Evolutionary conservation across 2,797 vertebrate genomes (phyloP).

Genomic region (Sus cebifrons): DNA sequence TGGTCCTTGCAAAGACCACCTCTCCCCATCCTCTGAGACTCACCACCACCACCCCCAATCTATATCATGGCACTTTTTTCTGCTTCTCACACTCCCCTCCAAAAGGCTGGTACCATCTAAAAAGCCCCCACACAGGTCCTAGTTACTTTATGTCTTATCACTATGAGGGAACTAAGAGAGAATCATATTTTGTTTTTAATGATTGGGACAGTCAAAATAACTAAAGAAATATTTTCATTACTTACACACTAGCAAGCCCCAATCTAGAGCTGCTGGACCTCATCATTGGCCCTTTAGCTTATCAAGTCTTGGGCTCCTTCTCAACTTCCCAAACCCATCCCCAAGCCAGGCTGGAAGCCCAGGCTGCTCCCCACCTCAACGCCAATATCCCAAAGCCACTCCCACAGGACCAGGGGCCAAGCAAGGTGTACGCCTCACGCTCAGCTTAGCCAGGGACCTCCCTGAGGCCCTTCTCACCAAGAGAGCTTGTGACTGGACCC

Average conservation of each 20-base stretch:
- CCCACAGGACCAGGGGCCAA: not conserved
- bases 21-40: not conserved
- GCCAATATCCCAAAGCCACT: accelerated
- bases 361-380: not conserved
- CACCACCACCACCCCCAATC: not conserved
- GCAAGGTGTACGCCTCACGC: accelerated
- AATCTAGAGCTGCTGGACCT: not conserved
- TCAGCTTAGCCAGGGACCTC: not conserved
- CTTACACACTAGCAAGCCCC: not conserved
- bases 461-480: not conserved
- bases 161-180: not conserved
- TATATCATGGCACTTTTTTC: not conserved
- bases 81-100: not conserved
- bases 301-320: not conserved
- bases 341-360: not conserved
- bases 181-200: not conserved
- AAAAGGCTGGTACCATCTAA: not conserved
- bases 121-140: not conserved
- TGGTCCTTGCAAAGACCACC: not conserved
- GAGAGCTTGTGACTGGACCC: not conserved
- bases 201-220: not conserved
- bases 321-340: not conserved
- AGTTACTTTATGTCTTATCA: not conserved
- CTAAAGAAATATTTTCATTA: not conserved
- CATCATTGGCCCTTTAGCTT: not conserved